Conservation (phyloP, 2,113 vertebrate species). For the Microtus oregoni region DNA sequence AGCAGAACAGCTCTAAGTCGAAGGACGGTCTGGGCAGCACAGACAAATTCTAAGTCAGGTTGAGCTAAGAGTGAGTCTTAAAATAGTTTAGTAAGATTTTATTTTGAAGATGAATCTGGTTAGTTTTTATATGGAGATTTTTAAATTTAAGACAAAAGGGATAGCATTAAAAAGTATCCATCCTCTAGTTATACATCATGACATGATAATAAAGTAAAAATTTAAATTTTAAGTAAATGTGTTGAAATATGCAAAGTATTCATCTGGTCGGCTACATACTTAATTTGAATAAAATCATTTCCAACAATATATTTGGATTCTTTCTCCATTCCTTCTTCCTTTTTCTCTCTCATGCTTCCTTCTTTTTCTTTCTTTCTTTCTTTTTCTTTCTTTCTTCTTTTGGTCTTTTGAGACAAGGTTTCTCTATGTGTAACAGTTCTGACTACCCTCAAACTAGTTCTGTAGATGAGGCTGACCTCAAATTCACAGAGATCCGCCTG, state of each 20-base stretch:
- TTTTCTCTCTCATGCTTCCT: background rate
- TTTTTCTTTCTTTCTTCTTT: background rate
- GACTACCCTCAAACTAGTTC: background rate
- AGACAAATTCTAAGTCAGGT: background rate
- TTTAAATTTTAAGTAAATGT: conserved; percentile 47
- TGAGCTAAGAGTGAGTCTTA: background rate
- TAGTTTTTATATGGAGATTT: conserved; percentile 27
- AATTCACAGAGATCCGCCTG: background rate
- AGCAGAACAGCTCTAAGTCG: too few relatives aligned
- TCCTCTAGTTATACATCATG: conserved; percentile 27
- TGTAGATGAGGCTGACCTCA: background rate
- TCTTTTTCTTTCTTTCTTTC: background rate
- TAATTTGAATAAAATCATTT: conserved; percentile 66
- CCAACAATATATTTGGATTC: conserved; percentile 41
- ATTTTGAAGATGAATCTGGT: conserved; percentile 9
- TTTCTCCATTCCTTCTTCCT: background rate
- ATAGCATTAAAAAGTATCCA: conserved; percentile 16
- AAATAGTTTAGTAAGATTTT: conserved; percentile 12
- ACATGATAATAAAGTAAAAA: conserved; percentile 54
- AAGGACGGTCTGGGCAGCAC: background rate
- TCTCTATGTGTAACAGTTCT: background rate
- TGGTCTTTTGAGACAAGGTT: background rate
- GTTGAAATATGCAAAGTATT: conserved; percentile 64
- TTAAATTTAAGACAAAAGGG: conserved; percentile 54
- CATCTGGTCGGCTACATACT: conserved; percentile 16